Evolutionary conservation across 2,797 vertebrate species (phyloP), one percentile per base, ranked within the genome.

Genomic region (Centroberyx gerrardi): DNA sequence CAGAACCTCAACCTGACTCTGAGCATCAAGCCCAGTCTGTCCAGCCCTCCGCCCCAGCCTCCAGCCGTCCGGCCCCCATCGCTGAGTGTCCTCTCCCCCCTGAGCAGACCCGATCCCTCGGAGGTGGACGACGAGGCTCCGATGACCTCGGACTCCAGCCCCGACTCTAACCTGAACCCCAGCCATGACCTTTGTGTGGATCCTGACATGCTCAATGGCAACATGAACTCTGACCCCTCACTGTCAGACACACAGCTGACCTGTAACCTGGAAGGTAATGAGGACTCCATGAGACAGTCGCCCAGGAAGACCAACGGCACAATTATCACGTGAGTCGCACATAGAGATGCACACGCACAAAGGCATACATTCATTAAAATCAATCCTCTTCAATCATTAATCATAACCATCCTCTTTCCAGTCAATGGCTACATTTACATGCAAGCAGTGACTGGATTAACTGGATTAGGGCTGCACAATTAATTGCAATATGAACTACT

Each of bases 291-390:
- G 74, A 76, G 62, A n/a, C 91, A 82, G 76, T 94, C 94, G 4
- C 94, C 95, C 8, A 94, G 87, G 93, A 95, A 95, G 89, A 85
- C 86, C 88, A 96, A 92, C 80, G 94, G 95, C 6, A 90, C 94
- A 59, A 93, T 97, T 71, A 96, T 97, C 93, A 98, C 95, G 98
- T 99, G 95, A 97, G 98, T 99, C 91, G 61, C 22, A 49, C 28
- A 1, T 10, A 40, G 18, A 65, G 18, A 71, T n/a, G 14, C 51
- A 74, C 18, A 12, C 6, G 22, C 46, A 63, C 42, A 72, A 55
- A 67, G 48, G 3, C 36, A 17, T 27, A n/a, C 27, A 28, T 68
- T 59, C 42, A 33, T 13, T 69, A 10, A 49, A 59, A 9, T 17
- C 52, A 36, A n/a, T 75, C 42, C 13, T 74, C 44, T 62, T 62